Conservation (phyloP, 2,797 vertebrate genomes). For the Pampus argenteus region DNA sequence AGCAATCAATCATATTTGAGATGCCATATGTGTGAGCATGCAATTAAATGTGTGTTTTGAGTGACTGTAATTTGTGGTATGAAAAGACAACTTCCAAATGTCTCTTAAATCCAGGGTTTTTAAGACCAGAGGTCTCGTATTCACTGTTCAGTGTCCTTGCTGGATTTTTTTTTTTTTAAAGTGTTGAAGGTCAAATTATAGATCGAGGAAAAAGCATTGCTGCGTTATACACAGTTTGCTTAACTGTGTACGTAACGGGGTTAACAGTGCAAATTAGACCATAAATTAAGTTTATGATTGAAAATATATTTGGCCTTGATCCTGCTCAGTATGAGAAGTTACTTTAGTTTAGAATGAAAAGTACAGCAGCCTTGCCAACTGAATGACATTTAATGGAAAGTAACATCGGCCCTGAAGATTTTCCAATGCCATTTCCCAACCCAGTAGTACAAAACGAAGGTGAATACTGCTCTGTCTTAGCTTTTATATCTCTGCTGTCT, state of each 20-base stretch:
- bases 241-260: not conserved
- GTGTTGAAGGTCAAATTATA: conserved; percentile 31
- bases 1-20: conserved; percentile 70
- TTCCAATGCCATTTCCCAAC: not conserved
- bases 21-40: conserved; percentile 65
- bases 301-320: conserved; percentile 26
- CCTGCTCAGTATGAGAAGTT: not conserved
- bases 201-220: not conserved
- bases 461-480: not conserved
- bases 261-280: not conserved
- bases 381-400: conserved; percentile 25
- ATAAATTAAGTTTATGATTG: conserved; percentile 14
- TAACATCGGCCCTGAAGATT: conserved; percentile 3
- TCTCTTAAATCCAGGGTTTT: conserved; percentile 16
- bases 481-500: conserved; percentile 30
- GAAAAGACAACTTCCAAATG: conserved; percentile 45
- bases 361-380: not conserved
- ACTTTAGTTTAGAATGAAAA: conserved; percentile 23
- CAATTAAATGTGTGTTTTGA: conserved; percentile 62
- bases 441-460: not conserved
- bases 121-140: conserved; percentile 11
- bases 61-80: conserved; percentile 42
- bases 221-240: not conserved
- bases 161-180: not conserved
- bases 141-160: conserved; percentile 9